Percentiles rank a stretch among this genome's conserved stretches.
Conservation (phyloP, 1,140 invertebrate genomes). For the Aphaenogaster rudis region DNA sequence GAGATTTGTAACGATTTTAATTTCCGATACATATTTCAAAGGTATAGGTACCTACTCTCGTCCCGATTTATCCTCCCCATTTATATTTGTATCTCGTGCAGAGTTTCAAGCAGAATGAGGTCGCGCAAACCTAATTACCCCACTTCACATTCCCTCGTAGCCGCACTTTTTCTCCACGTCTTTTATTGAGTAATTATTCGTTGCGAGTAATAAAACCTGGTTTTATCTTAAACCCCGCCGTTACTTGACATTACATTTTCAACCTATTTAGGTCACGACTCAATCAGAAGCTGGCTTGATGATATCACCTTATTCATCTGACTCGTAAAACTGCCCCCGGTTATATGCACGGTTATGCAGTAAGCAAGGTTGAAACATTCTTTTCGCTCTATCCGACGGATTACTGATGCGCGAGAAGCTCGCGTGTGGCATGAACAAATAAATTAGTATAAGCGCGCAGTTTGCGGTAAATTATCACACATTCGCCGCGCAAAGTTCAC, state of each 20-base stretch:
- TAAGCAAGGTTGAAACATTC: slow-evolving; percentile 38
- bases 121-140: slow-evolving; percentile 46
- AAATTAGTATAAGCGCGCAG: slow-evolving; percentile 12
- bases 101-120: slow-evolving; percentile 20
- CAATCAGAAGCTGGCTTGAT: slow-evolving; percentile 28
- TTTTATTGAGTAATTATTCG: slow-evolving; percentile 56
- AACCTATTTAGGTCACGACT: neutral
- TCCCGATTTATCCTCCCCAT: slow-evolving; percentile 35
- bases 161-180: neutral
- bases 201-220: slow-evolving; percentile 15
- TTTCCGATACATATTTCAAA: slow-evolving; percentile 35
- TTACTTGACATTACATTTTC: slow-evolving; percentile 20
- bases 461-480: neutral
- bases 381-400: slow-evolving; percentile 19
- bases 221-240: neutral
- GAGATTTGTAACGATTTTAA: slow-evolving; percentile 1
- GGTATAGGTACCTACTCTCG: neutral
- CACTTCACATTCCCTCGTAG: slow-evolving; percentile 22
- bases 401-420: slow-evolving; percentile 37
- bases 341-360: neutral
- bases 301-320: slow-evolving; percentile 36
- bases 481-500: neutral
- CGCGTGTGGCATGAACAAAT: slow-evolving; percentile 46
- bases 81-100: slow-evolving; percentile 17
- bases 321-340: slow-evolving; percentile 1